Base-by-base conservation (phyloP, 2,113 vertebrate species). In the Ceyx margarethae region DNA sequence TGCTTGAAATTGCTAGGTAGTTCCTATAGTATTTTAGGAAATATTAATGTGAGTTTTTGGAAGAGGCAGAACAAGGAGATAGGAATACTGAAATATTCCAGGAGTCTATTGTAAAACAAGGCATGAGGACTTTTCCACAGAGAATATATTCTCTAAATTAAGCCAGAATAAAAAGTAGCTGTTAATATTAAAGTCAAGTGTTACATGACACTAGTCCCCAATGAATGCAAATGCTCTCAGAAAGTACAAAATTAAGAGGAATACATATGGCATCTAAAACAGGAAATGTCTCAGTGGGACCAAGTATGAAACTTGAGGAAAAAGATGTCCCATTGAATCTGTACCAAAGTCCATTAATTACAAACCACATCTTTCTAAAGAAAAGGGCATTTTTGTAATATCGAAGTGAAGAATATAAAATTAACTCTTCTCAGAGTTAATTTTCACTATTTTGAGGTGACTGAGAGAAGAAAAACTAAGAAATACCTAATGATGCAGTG, bases 111-210 rank as follows among this genome's bases (percentile, higher is more conserved):
- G 69, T 74, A 31, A 96, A 74, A 65, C 68, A 16, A 78, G 68
- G 72, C 88, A 91, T 22, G 28, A 74, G 72, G 80, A 23, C 51
- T 81, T 58, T 74, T 65, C 83, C 48, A 4, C 6, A 14, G 61
- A 86, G 76, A 86, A 43, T 71, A 75, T 80, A 56, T 7, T 19
- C 81, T 84, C 87, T 67, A 60, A 62, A 22, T 56, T 31, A 46
- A 95, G 75, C 43, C 57, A 54, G 85, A 87, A 82, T 87, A 65
- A 94, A 87, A 76, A 80, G 72, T 17, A 94, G 72, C n/a, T 81
- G 53, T 90, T 82, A 90, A 85, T 93, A 80, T 91, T 93, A 91
- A 91, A 82, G 82, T 57, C 79, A 53, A 81, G 71, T 79, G 67
- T 50, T 83, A 81, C 79, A 80, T 91, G 62, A 15, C 73, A 43